These are phyloP conservation scores for Pantherophis guttatus DNA, from an alignment of 2,113 vertebrate species.

Conservation along the genomic window DNA sequence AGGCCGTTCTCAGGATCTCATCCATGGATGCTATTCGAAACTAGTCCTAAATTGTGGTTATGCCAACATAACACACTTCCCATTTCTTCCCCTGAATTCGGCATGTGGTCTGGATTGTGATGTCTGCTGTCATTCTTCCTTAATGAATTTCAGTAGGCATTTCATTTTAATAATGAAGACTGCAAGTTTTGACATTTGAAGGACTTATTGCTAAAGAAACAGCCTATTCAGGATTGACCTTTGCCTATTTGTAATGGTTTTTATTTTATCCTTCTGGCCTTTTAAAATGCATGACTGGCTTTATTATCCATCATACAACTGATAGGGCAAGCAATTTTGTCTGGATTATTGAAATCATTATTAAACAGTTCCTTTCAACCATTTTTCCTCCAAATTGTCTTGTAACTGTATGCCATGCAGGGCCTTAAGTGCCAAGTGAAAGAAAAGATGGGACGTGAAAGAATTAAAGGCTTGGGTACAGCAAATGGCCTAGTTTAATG, in stretches of 20 bases:
- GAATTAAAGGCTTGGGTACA: background rate
- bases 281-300: background rate
- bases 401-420: background rate
- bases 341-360: background rate
- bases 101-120: background rate
- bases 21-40: background rate
- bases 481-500: background rate
- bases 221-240: background rate
- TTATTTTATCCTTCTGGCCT: conserved; percentile 18
- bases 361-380: background rate
- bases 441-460: background rate
- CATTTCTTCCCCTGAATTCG: background rate
- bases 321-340: background rate
- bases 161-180: background rate
- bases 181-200: conserved; percentile 1
- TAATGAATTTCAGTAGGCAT: background rate
- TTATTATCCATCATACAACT: background rate
- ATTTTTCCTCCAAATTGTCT: background rate
- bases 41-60: background rate
- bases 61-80: background rate
- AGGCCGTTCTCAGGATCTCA: background rate
- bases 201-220: background rate
- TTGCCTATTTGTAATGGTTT: background rate
- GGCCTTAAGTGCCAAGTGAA: background rate
- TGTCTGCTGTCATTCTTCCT: background rate